Percentiles rank a stretch among this genome's conserved stretches.
Conservation (phyloP, 2,888 invertebrate genomes). For the Drosophila atripex region DNA sequence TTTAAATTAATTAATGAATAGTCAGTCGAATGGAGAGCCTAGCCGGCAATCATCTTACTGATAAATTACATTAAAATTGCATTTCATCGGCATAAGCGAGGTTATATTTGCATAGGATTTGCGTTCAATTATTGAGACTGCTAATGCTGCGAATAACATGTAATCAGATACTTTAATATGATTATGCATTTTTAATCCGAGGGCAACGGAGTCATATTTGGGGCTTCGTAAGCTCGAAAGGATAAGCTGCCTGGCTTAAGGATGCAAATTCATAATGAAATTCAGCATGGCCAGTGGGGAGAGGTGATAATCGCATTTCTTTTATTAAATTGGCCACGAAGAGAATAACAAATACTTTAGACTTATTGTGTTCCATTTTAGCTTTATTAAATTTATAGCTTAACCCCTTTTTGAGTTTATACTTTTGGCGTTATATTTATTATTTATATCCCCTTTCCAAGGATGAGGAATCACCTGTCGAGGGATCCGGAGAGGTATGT, state of each 20-base stretch:
- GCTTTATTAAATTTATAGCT: neutral
- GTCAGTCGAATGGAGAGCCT: constrained; percentile 1
- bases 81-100: constrained; percentile 37
- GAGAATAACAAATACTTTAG: neutral
- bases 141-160: constrained; percentile 29
- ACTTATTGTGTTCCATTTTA: neutral
- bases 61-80: constrained; percentile 48
- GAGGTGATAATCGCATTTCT: neutral
- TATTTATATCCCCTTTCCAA: constrained; percentile 27
- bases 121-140: constrained; percentile 30
- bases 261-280: neutral
- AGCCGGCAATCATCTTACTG: constrained; percentile 41
- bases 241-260: constrained; percentile 9
- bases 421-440: constrained; percentile 16
- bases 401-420: constrained; percentile 1
- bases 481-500: constrained; percentile 55
- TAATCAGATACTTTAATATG: constrained; percentile 29
- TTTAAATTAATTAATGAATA: constrained; percentile 51
- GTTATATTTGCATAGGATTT: constrained; percentile 31
- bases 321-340: neutral
- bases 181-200: constrained; percentile 28
- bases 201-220: constrained; percentile 14
- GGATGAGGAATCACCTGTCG: constrained; percentile 40
- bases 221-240: constrained; percentile 1
- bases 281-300: neutral